Evolutionary conservation across 1,140 invertebrate species (phyloP).

Genomic region (Neuroterus valhalla): DNA sequence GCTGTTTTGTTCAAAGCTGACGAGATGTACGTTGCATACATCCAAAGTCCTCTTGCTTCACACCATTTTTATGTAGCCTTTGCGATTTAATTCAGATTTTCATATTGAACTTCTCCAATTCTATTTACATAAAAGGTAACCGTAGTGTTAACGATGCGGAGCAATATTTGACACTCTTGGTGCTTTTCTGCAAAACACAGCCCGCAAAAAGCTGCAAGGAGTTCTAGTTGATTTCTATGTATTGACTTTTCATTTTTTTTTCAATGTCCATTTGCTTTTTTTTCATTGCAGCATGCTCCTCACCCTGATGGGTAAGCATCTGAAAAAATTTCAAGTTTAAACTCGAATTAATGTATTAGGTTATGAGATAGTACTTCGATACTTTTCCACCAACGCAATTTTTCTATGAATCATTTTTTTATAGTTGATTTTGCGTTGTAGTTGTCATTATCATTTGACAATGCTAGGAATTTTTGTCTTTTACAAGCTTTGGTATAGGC

Average conservation of each 20-base stretch:
- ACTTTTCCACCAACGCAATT: no score
- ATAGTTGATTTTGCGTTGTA: no score
- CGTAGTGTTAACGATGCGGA: no score
- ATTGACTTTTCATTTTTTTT: not conserved
- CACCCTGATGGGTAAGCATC: conserved; percentile 58
- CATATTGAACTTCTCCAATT: conserved; percentile 60
- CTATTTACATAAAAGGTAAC: conserved; percentile 63
- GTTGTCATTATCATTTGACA: no score
- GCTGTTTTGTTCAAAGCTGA: no score
- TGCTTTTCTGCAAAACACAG: conserved; percentile 56
- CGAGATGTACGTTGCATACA: conserved; percentile 25
- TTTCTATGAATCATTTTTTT: no score
- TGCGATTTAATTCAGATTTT: conserved; percentile 52
- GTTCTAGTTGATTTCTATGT: conserved; percentile 28
- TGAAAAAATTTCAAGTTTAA: conserved; percentile 55
- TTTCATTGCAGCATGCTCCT: conserved; percentile 56
- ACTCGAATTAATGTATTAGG: conserved; percentile 33
- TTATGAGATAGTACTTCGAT: no score
- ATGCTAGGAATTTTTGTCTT: no score
- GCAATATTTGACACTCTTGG: no score
- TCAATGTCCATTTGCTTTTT: no score
- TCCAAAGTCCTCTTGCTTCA: conserved; percentile 54
- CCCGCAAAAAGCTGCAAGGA: conserved; percentile 41
- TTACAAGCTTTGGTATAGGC: no score
- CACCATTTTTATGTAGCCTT: conserved; percentile 54